phyloP scores from a whole-genome alignment of 2,888 invertebrate genomes.

The Melanargia galathea region DNA sequence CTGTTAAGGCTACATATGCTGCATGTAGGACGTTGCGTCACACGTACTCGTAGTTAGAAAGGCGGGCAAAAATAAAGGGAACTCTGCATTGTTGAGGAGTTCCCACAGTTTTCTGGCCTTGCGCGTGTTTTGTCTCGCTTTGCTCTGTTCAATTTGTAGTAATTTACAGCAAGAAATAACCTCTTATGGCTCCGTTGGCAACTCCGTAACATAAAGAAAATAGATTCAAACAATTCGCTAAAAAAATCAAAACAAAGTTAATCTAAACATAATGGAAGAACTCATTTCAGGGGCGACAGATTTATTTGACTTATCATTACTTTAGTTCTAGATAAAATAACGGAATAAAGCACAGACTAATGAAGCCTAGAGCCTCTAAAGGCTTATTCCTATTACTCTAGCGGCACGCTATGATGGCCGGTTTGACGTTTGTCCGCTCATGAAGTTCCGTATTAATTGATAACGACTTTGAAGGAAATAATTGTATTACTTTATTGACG shows the following conservation, averaged over 20 bases:
- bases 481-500: too few species aligned
- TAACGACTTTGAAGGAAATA: too few species aligned
- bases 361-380: conserved; percentile 1
- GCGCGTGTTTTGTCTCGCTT: conserved; percentile 11
- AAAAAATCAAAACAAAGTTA: not conserved
- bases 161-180: not conserved
- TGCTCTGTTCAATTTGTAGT: conserved; percentile 6
- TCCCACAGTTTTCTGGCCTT: conserved; percentile 22
- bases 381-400: not conserved
- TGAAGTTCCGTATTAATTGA: too few species aligned
- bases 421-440: too few species aligned
- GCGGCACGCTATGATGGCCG: too few species aligned
- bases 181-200: not conserved
- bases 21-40: conserved; percentile 23
- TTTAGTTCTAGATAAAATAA: conserved; percentile 29
- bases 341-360: conserved; percentile 26
- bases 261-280: not conserved
- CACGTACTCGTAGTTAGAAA: conserved; percentile 20
- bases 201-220: too few species aligned
- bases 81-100: conserved; percentile 8
- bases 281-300: conserved; percentile 20
- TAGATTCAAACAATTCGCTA: not conserved
- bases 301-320: conserved; percentile 27
- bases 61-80: conserved; percentile 21
- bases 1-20: not conserved